phyloP scores from a whole-genome alignment of 2,113 vertebrate genomes.

The Thalassarche chlororhynchos region DNA sequence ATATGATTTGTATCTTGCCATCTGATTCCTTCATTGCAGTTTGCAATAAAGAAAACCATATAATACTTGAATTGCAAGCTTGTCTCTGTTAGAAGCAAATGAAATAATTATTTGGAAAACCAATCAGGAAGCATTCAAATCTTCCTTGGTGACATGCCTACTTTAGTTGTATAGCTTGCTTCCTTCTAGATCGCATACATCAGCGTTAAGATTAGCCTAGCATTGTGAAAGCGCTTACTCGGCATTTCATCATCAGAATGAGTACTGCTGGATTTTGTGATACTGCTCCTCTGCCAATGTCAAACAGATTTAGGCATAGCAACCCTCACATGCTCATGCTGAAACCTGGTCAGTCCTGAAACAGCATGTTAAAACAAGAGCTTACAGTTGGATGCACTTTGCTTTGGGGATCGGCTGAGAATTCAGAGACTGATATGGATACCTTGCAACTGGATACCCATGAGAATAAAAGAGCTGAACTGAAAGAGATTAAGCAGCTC shows the following conservation, averaged over 20 bases:
- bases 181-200: background rate
- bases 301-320: background rate
- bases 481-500: conserved; percentile 21
- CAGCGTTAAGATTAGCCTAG: background rate
- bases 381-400: background rate
- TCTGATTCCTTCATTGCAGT: conserved; percentile 7
- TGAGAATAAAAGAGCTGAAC: conserved; percentile 25
- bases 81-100: background rate
- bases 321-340: background rate
- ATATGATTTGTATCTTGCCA: background rate
- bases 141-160: background rate
- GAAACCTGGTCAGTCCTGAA: background rate
- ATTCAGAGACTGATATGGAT: background rate
- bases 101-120: conserved; percentile 13
- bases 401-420: background rate
- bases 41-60: background rate
- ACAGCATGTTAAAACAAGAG: background rate
- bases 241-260: background rate
- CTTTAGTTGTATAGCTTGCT: background rate
- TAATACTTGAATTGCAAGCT: background rate
- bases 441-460: conserved; percentile 62
- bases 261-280: background rate
- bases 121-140: conserved; percentile 34
- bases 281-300: background rate
- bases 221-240: background rate